These are phyloP conservation scores for Diacarnus erythraeanus DNA, from an alignment of 37 sponge, comb jelly and placozoan genomes.

Conservation along the genomic window DNA sequence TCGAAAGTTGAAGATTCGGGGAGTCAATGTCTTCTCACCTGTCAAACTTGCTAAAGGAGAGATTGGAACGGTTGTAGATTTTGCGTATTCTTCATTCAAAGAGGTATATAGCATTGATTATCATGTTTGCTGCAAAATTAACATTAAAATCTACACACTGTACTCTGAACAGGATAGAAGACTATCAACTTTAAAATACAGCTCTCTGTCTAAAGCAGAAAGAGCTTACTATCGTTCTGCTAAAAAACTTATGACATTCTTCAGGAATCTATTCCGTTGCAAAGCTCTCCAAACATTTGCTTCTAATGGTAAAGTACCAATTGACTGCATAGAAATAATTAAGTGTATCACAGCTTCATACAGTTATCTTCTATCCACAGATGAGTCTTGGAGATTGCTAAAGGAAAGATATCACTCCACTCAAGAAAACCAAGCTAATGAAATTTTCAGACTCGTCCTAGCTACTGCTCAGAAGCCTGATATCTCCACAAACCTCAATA, in stretches of 20 bases:
- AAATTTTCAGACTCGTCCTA: too few relatives aligned
- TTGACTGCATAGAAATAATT: too few relatives aligned
- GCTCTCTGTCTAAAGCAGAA: slow-evolving; percentile 27
- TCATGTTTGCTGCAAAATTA: background rate
- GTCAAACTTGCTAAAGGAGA: slow-evolving; percentile 36
- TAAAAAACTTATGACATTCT: slow-evolving; percentile 23
- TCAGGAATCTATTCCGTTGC: slow-evolving; percentile 16
- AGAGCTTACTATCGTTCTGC: slow-evolving; percentile 20
- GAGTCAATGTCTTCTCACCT: slow-evolving; percentile 52
- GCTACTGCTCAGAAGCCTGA: too few relatives aligned
- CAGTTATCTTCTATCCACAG: too few relatives aligned
- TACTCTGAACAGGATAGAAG: slow-evolving; percentile 30
- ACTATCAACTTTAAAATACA: slow-evolving; percentile 13
- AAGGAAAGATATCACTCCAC: too few relatives aligned
- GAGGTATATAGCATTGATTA: too few relatives aligned
- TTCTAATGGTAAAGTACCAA: slow-evolving; percentile 3
- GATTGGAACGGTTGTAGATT: slow-evolving; percentile 65
- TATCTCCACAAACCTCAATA: too few relatives aligned
- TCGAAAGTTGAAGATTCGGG: slow-evolving; percentile 38
- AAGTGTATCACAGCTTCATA: too few relatives aligned
- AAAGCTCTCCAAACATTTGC: slow-evolving; percentile 2
- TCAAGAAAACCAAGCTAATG: too few relatives aligned
- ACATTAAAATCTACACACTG: background rate
- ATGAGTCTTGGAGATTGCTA: too few relatives aligned
- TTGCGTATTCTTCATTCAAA: slow-evolving; percentile 66